Conservation (phyloP, 1,140 invertebrate genomes). For the Ectropis grisescens region DNA sequence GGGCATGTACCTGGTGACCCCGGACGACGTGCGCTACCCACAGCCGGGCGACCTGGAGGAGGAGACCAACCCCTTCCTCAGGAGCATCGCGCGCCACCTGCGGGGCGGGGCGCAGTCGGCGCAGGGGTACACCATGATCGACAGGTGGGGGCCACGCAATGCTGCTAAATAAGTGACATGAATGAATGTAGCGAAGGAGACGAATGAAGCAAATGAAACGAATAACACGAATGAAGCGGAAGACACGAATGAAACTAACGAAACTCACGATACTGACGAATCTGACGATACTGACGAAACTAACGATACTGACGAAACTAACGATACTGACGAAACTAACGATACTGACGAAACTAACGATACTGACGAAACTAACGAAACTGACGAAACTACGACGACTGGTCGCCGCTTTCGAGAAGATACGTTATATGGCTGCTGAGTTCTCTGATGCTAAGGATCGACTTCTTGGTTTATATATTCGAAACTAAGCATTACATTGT, state of each 20-base stretch:
- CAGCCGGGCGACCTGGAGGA: neutral
- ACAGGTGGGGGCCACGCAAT: neutral
- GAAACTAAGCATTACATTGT: too few relatives aligned
- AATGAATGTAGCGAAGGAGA: neutral
- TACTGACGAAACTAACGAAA: neutral
- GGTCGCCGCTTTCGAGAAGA: too few relatives aligned
- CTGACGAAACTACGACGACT: neutral
- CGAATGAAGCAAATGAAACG: too few relatives aligned
- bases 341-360: neutral
- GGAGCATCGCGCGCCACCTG: constrained; percentile 8
- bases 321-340: too few relatives aligned
- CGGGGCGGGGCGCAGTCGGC: neutral
- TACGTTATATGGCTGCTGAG: too few relatives aligned
- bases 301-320: too few relatives aligned
- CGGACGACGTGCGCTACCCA: constrained; percentile 20
- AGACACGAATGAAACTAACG: neutral
- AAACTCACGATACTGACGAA: neutral
- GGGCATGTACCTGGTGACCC: constrained; percentile 22
- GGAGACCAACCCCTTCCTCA: constrained; percentile 10
- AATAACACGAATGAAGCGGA: too few relatives aligned
- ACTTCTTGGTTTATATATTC: too few relatives aligned
- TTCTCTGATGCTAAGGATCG: too few relatives aligned
- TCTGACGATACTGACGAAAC: too few relatives aligned
- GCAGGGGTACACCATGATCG: too few relatives aligned
- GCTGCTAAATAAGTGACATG: neutral